Base-by-base conservation (phyloP, 92 coral and sea anemone species). In the Siderastrea radians region DNA sequence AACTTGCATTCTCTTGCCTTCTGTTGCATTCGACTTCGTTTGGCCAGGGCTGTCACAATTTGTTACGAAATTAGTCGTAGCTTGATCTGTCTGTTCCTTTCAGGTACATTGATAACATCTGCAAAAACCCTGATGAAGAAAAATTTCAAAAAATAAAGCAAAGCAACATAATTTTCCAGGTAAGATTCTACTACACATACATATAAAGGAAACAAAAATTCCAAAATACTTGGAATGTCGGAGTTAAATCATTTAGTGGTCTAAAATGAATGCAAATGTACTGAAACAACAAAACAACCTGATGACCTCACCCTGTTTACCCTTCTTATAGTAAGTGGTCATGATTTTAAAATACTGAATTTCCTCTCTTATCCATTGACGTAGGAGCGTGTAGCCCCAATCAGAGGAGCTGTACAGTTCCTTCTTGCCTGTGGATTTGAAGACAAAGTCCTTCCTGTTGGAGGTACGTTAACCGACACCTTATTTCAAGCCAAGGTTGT, bases 361-460 rank as follows among this genome's bases (percentile, higher is more conserved):
- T 61, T 52, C 5, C 11, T 12, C 62, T 14, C 52, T 8, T 57
- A 7, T 13, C 13, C 45, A 44, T 47, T 5, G 6, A 11, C 9
- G 44, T 53, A 97, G 99, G 98, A 97, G 69, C 87, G 94, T 61
- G 97, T 97, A 46, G 51, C 81, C 6, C 89, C 97, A 1, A 50
- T 95, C 49, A 92, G 71, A 54, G 99, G 99, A 77, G 93, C 97
- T 12, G 84, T 86, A 55, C 97, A 95, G 72, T 97, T 97, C 72
- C 89, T 97, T 73, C 89, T 90, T 14, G 92, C 98, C 62, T 95
- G 98, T 90, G 99, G 98, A 2, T 97, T 97, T 94, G 97, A 90
- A 77, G 96, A 95, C 49, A 88, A 88, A 66, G 91, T 75, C 14
- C 60, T 95, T 19, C 64, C 92, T 61, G 87, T 82, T 53, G 96